These are phyloP conservation scores for Volucella bombylans DNA, from an alignment of 2,888 invertebrate genomes.

Conservation along the genomic window DNA sequence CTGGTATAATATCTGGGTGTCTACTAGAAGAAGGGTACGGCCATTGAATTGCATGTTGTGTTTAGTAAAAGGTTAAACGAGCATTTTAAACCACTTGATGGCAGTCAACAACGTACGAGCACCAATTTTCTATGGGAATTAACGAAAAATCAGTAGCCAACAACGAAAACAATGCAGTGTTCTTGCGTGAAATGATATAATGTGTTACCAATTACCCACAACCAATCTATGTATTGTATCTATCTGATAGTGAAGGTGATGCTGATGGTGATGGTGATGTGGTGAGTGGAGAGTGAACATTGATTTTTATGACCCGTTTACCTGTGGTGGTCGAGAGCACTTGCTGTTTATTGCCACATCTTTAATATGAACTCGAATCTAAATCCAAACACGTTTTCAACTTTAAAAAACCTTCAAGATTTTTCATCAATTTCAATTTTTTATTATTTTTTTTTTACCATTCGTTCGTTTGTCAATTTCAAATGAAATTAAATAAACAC, in stretches of 20 bases:
- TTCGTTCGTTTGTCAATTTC: conserved; percentile 47
- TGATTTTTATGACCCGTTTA: conserved; percentile 60
- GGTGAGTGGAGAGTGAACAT: conserved; percentile 50
- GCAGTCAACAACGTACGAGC: conserved; percentile 30
- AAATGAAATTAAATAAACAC: conserved; percentile 68
- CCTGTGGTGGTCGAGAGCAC: conserved; percentile 41
- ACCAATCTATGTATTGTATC: conserved; percentile 33
- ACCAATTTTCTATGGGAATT: conserved; percentile 63
- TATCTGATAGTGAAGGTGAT: conserved; percentile 48
- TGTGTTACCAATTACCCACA: conserved; percentile 69
- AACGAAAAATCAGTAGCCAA: conserved; percentile 50
- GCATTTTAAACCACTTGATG: conserved; percentile 63
- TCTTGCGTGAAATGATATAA: conserved; percentile 69
- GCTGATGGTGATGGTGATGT: conserved; percentile 22
- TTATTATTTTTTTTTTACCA: conserved; percentile 19
- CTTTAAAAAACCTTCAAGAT: conserved; percentile 1
- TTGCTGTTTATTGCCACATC: conserved; percentile 52
- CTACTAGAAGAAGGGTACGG: conserved; percentile 63
- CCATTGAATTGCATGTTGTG: conserved; percentile 68
- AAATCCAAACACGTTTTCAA: conserved; percentile 40
- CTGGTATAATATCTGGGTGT: conserved; percentile 47
- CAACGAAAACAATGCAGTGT: conserved; percentile 13
- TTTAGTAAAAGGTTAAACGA: conserved; percentile 68
- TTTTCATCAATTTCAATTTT: neutral
- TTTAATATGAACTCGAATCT: conserved; percentile 19